Base-by-base conservation (phyloP, 2,113 vertebrate genomes). In the Dendrocopos noguchii region DNA sequence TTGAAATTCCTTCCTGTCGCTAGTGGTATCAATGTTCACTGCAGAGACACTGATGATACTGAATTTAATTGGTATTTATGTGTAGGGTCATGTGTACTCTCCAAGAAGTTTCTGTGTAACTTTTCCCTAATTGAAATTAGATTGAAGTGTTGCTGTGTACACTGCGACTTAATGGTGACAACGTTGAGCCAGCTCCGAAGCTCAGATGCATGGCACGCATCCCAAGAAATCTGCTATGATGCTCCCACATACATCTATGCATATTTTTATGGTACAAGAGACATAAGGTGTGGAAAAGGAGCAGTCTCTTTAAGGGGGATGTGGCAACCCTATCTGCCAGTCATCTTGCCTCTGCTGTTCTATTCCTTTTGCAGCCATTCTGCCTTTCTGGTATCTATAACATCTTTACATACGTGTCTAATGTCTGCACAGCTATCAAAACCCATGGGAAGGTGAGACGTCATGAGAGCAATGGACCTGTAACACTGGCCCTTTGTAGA, bases 221-320 rank as follows among this genome's bases (percentile, higher is more conserved):
- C 90, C 90, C 90, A 63, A 92, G 95, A 95, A 92, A 87, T 95
- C 72, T 93, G 59, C 80, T 95, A 95, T 91, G 95, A 95, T 95
- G 95, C 92, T 96, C 91, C 93, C 95, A 95, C 95, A 95, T 97
- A 94, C 91, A 97, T 95, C 94, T 94, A 96, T 95, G 91, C 93
- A 95, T 92, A 96, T 96, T 94, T 96, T 96, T 96, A 96, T 94
- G 92, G 92, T 96, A 96, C 91, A 97, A 95, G 91, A 97, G 95
- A 97, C 95, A 96, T 96, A 96, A 96, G 96, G 92, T 97, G 95
- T 97, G 93, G 94, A 96, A 96, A 93, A 96, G 95, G 91, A 96
- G 94, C 92, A 97, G 93, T 97, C 95, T 97, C 94, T 97, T 93
- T 97, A 97, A 97, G 93, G 95, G 91, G 95, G 92, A 96, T 97